Evolutionary conservation across 2,113 vertebrate genomes (phyloP).

Genomic region (Microcebus jonahi): DNA sequence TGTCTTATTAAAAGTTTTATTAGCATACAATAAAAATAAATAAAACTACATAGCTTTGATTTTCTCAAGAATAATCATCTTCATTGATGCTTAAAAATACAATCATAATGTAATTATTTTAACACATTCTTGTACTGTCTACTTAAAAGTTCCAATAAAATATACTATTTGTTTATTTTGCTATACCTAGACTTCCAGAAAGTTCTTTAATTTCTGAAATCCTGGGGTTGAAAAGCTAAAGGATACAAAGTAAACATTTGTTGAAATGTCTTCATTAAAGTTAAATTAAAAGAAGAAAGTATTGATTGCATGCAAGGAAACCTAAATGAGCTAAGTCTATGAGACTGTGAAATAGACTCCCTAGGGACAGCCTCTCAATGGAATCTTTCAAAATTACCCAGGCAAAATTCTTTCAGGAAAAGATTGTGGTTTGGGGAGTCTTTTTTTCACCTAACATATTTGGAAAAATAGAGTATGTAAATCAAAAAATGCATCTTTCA

Average conservation of each 20-base stretch:
- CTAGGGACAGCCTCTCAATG: not conserved
- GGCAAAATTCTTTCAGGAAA: conserved; percentile 38
- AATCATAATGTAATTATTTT: not conserved
- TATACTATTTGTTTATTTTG: not conserved
- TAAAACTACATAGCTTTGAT: not conserved
- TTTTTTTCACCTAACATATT: not conserved
- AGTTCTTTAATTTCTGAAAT: conserved; percentile 50
- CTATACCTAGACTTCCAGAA: not conserved
- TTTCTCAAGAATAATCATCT: not conserved
- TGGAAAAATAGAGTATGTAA: not conserved
- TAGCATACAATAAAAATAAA: not conserved
- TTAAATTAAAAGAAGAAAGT: conserved; percentile 71
- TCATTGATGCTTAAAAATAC: not conserved
- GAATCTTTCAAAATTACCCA: conserved; percentile 46
- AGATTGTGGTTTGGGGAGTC: not conserved
- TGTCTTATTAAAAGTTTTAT: not conserved
- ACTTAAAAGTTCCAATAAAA: not conserved
- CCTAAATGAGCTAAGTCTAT: conserved; percentile 57
- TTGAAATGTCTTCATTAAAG: conserved; percentile 68
- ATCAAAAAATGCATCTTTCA: not conserved
- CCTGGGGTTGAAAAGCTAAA: conserved; percentile 21
- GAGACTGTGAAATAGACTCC: conserved; percentile 59
- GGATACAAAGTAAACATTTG: conserved; percentile 36
- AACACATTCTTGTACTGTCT: not conserved
- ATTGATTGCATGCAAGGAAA: conserved; percentile 47